Conservation (phyloP, 2,888 invertebrate genomes). For the Mylabris sibirica region DNA sequence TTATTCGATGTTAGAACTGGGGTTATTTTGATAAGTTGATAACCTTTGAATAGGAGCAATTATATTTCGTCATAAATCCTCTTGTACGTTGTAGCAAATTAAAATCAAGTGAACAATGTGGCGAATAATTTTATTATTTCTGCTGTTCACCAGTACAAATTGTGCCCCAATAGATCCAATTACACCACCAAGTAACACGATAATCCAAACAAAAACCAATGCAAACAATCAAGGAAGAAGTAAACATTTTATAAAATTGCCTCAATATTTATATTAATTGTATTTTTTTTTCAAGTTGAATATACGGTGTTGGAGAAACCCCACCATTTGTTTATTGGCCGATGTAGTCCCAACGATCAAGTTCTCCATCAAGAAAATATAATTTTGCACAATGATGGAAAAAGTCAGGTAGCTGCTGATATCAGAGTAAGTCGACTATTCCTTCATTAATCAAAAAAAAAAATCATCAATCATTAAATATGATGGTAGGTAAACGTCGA, state of each 20-base stretch:
- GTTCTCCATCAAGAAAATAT: slow-evolving; percentile 59
- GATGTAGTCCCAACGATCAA: slow-evolving; percentile 50
- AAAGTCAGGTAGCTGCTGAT: slow-evolving; percentile 56
- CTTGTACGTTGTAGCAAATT: neutral
- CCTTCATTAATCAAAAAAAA: too few species aligned
- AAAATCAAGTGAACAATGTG: neutral
- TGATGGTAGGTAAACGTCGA: slow-evolving; percentile 55
- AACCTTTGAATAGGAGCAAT: too few species aligned
- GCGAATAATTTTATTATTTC: neutral
- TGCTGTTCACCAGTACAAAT: neutral
- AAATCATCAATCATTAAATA: neutral
- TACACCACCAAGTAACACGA: neutral
- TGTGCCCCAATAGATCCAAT: neutral
- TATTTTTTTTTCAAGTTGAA: slow-evolving; percentile 48
- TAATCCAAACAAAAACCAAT: slow-evolving; percentile 33
- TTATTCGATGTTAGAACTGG: too few species aligned
- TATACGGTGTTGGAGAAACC: slow-evolving; percentile 52
- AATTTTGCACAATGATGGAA: slow-evolving; percentile 58
- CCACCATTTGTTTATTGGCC: slow-evolving; percentile 57
- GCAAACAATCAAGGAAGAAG: slow-evolving; percentile 32
- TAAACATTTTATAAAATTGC: slow-evolving; percentile 15
- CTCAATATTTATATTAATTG: slow-evolving; percentile 13
- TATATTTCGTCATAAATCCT: too few species aligned
- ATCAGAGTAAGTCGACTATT: slow-evolving; percentile 51
- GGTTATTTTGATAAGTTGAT: too few species aligned